Evolutionary conservation across 2,113 vertebrate genomes (phyloP).

Genomic region (Prietella phreatophila): DNA sequence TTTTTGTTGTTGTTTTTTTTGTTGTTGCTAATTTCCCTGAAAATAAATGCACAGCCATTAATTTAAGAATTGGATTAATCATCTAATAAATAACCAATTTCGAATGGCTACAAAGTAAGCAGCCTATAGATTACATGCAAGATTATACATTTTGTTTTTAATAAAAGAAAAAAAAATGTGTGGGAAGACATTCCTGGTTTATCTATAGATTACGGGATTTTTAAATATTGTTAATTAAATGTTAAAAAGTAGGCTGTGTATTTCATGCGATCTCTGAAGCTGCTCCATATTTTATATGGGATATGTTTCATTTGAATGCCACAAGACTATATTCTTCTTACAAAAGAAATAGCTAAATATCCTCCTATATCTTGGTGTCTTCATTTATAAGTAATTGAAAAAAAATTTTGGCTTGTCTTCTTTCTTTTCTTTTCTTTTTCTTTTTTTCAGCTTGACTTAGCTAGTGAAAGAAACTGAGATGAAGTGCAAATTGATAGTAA

Average conservation of each 20-base stretch:
- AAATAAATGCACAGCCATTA: not conserved
- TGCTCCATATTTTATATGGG: not conserved
- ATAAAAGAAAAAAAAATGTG: not conserved
- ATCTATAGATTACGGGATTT: not conserved
- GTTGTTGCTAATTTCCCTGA: not conserved
- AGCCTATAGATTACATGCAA: not conserved
- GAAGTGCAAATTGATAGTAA: constrained; percentile 60
- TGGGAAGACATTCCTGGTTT: not conserved
- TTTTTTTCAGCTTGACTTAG: too few relatives aligned
- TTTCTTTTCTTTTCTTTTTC: not conserved
- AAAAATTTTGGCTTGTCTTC: not conserved
- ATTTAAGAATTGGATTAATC: not conserved
- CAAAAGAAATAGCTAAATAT: not conserved
- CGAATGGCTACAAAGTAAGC: not conserved
- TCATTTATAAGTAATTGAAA: not conserved
- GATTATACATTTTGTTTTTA: not conserved
- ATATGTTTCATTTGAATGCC: not conserved
- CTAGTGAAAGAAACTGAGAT: constrained; percentile 35
- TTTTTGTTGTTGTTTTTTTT: not conserved
- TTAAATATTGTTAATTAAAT: not conserved
- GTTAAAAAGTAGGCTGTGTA: not conserved
- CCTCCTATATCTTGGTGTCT: not conserved
- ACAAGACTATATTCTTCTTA: not conserved
- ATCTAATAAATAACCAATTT: not conserved
- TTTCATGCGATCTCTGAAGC: constrained; percentile 55